phyloP scores from a whole-genome alignment of 2,888 invertebrate genomes.

The Diadegma fenestrale region DNA sequence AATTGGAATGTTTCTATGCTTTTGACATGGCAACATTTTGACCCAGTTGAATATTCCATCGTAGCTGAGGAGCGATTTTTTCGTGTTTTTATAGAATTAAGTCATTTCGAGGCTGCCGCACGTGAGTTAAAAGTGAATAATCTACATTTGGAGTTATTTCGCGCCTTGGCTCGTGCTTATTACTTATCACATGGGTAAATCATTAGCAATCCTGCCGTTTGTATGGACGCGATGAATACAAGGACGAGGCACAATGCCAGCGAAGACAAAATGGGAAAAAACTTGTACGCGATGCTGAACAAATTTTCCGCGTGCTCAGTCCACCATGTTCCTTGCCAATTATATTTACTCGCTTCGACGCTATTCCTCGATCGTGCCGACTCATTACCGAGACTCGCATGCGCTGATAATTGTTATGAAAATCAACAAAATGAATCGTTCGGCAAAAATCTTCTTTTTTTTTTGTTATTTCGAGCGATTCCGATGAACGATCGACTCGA shows the following conservation, averaged over 20 bases:
- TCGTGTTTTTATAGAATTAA: neutral
- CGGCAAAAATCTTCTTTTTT: neutral
- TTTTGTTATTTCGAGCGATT: neutral
- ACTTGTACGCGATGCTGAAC: neutral
- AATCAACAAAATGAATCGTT: conserved; percentile 17
- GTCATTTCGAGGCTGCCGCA: neutral
- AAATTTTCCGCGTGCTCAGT: neutral
- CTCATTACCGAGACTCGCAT: neutral
- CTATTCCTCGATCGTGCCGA: neutral
- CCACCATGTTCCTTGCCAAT: neutral
- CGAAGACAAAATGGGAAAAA: neutral
- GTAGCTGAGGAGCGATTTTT: neutral
- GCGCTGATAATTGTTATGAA: conserved; percentile 7
- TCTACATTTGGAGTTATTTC: neutral
- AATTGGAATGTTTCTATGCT: no score
- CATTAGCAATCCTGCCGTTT: neutral
- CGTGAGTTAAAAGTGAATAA: no score
- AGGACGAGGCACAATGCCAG: neutral
- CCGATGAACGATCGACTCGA: neutral
- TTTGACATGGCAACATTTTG: no score
- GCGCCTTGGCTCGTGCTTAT: neutral
- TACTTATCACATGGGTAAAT: neutral
- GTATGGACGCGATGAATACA: neutral
- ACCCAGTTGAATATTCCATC: neutral
- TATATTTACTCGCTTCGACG: neutral